Base-by-base conservation (phyloP, 2,113 vertebrate genomes). In the Rhinolophus ferrumequinum region DNA sequence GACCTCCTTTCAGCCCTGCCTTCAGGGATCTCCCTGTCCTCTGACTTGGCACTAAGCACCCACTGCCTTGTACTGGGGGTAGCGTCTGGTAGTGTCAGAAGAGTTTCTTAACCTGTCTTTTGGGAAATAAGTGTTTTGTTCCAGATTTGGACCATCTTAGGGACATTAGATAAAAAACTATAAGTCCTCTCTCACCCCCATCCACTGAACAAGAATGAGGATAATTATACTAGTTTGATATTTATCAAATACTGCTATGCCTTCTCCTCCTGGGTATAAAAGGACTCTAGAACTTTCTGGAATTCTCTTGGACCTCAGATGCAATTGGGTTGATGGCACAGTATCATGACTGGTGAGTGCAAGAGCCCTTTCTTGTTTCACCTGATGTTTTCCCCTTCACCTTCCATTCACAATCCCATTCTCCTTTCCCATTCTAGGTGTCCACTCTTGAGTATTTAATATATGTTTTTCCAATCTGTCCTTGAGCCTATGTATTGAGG, bases 111-210 rank as follows among this genome's bases (percentile, higher is more conserved):
- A 67, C 60, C 8, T 91, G 35, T 41, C 33, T 83, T 96, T 75
- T 60, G 33, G 33, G 35, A 76, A 92, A 80, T 91, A 64, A 41
- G 5, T 54, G 2, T 90, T 84, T 89, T 83, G n/a, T 88, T 96
- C 19, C 28, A 95, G 44, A 86, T 60, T 86, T 90, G n/a, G 64
- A 77, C 19, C 41, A 66, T 67, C 38, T 93, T 69, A 86, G 38
- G 56, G 69, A 83, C 26, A 60, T 67, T 72, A 66, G 54, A 38
- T n/a, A 83, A 72, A 69, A 41, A 85, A 73, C 28, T 54, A 33
- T 38, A 41, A 93, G 19, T 22, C 2, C 90, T 15, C 50, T 52
- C 3, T 1, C 7, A 12, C 50, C 44, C 3, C 2, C 7, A 66
- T 82, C 76, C 72, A 21, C 33, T 73, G 35, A 75, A 47, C 38